Evolutionary conservation across 2,113 vertebrate species (phyloP).

Genomic region (Vulpes lagopus): DNA sequence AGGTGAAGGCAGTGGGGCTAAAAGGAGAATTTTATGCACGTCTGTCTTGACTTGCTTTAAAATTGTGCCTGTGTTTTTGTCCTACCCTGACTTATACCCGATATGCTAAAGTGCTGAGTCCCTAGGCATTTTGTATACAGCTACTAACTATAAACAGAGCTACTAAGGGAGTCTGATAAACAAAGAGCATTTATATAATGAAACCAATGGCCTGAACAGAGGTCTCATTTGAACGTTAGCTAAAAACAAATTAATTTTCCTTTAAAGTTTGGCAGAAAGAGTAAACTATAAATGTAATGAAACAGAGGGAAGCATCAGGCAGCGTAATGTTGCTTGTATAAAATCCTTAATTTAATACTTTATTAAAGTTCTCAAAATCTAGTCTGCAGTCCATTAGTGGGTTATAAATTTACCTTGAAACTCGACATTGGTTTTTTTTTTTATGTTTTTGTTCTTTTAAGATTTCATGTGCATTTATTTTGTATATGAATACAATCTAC

Average conservation of each 20-base stretch:
- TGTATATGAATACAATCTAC: background rate
- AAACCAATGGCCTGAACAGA: background rate
- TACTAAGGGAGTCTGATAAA: background rate
- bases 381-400: background rate
- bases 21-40: background rate
- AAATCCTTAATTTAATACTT: constrained; percentile 54
- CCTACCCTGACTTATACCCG: background rate
- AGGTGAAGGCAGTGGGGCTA: background rate
- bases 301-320: background rate
- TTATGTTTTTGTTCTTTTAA: constrained; percentile 13
- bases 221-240: constrained; percentile 42
- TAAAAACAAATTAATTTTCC: constrained; percentile 64
- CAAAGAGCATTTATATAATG: background rate
- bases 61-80: background rate
- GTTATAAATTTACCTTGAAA: constrained; percentile 39
- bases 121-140: background rate
- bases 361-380: constrained; percentile 59
- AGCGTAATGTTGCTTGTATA: background rate
- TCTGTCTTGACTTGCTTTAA: background rate
- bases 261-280: constrained; percentile 41
- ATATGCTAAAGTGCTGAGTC: background rate
- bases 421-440: background rate
- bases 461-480: constrained; percentile 22
- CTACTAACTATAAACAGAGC: background rate
- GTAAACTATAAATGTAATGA: constrained; percentile 61